Evolutionary conservation across 2,113 vertebrate species (phyloP).

Genomic region (Glaucidium brasilianum): DNA sequence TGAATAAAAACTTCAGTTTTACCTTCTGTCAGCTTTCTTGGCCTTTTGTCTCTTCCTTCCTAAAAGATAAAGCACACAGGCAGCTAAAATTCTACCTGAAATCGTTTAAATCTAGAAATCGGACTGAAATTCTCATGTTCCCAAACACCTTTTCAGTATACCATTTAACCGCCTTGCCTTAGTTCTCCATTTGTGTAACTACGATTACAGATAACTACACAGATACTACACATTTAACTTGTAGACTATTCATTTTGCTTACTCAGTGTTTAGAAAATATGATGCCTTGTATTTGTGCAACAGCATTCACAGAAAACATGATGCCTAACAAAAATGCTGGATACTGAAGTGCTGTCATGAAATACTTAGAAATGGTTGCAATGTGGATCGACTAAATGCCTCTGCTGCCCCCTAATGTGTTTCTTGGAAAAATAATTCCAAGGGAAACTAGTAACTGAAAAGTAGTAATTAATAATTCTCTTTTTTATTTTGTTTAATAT

Average conservation of each 20-base stretch:
- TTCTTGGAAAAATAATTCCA: neutral
- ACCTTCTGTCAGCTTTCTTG: neutral
- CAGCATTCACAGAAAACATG: neutral
- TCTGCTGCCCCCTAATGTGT: conserved; percentile 54
- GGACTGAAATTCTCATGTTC: neutral
- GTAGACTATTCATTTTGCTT: neutral
- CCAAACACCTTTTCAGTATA: neutral
- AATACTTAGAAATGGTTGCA: neutral
- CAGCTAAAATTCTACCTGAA: neutral
- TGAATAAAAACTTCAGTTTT: neutral
- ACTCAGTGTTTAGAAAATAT: neutral
- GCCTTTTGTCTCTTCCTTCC: neutral
- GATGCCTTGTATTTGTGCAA: neutral
- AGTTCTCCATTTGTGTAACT: neutral
- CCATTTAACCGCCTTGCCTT: neutral
- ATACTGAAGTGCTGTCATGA: neutral
- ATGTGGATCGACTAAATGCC: neutral
- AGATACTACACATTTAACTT: neutral
- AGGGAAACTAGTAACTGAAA: neutral
- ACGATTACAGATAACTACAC: neutral
- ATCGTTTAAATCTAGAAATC: neutral
- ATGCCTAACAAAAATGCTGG: neutral
- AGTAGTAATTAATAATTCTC: neutral
- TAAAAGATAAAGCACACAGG: neutral
- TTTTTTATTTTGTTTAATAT: neutral